Percentiles rank a stretch among this genome's conserved stretches.
phyloP scores from a whole-genome alignment of 1,140 invertebrate genomes.

The Propsilocerus akamusi region DNA sequence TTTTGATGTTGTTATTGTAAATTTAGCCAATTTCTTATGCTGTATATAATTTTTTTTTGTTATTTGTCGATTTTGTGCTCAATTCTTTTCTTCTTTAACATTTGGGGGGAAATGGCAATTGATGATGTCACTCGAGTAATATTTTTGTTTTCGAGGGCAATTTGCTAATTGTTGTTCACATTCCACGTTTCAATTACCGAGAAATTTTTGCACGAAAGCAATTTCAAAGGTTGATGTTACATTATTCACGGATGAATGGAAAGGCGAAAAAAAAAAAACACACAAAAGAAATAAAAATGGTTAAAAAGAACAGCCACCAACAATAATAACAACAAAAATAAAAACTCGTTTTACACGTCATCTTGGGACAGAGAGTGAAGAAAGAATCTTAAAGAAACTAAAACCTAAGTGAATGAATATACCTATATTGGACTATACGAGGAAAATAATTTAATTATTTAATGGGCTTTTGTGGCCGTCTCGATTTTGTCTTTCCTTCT shows the following conservation, averaged over 20 bases:
- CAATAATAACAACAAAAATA: background rate
- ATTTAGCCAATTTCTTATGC: no score
- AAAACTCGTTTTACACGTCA: slow-evolving; percentile 2
- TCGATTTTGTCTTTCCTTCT: background rate
- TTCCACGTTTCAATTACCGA: no score
- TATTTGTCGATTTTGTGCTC: no score
- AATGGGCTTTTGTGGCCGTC: background rate
- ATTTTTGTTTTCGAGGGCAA: no score
- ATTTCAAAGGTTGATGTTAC: background rate
- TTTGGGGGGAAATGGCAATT: no score
- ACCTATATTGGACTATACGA: background rate
- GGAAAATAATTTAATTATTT: slow-evolving; percentile 3
- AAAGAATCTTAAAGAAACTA: background rate
- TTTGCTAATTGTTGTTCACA: no score
- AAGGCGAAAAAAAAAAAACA: background rate
- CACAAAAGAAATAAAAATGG: background rate
- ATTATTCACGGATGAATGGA: no score
- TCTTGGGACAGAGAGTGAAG: background rate
- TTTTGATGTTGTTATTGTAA: no score
- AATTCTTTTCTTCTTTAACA: no score
- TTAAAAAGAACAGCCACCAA: background rate
- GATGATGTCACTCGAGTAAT: no score
- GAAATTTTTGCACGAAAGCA: background rate
- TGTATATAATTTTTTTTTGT: no score
- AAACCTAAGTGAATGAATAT: slow-evolving; percentile 1